These are phyloP conservation scores for Diorhabda carinulata DNA, from an alignment of 1,140 invertebrate genomes.

Conservation along the genomic window DNA sequence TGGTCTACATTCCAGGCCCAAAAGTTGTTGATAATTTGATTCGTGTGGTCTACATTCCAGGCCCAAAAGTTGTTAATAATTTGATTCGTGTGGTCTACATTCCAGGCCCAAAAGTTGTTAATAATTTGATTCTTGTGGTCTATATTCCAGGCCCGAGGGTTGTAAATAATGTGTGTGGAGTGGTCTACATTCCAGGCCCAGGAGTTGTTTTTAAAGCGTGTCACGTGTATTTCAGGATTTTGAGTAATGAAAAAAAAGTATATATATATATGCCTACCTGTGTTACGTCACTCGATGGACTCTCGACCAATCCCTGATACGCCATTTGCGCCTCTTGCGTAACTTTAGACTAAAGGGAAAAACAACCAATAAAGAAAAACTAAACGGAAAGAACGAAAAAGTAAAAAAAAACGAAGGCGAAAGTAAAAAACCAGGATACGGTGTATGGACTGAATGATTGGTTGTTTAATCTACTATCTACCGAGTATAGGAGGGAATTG, in stretches of 20 bases:
- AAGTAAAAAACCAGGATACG: constrained; percentile 29
- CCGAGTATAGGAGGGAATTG: constrained; percentile 15
- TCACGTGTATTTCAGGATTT: too few relatives aligned
- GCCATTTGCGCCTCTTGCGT: constrained; percentile 84
- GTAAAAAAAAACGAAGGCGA: constrained; percentile 39
- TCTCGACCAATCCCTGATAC: constrained; percentile 87
- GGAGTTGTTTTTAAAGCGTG: too few relatives aligned
- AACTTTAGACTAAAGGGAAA: constrained; percentile 62
- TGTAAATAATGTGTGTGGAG: too few relatives aligned
- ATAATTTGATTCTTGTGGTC: too few relatives aligned
- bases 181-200: too few relatives aligned
- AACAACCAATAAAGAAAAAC: constrained; percentile 43
- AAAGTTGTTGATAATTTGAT: too few relatives aligned
- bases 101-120: too few relatives aligned
- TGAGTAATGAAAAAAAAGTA: constrained; percentile 5
- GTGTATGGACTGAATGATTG: constrained; percentile 3
- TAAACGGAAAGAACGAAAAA: constrained; percentile 44
- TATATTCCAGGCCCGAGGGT: too few relatives aligned
- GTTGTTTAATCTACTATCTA: neutral
- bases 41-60: too few relatives aligned
- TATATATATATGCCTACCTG: constrained; percentile 32
- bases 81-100: too few relatives aligned
- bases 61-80: too few relatives aligned
- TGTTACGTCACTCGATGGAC: constrained; percentile 37
- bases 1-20: too few relatives aligned